Evolutionary conservation across 2,113 vertebrate species (phyloP), one percentile per base, ranked within the genome.

Genomic region (Catharus minimus): DNA sequence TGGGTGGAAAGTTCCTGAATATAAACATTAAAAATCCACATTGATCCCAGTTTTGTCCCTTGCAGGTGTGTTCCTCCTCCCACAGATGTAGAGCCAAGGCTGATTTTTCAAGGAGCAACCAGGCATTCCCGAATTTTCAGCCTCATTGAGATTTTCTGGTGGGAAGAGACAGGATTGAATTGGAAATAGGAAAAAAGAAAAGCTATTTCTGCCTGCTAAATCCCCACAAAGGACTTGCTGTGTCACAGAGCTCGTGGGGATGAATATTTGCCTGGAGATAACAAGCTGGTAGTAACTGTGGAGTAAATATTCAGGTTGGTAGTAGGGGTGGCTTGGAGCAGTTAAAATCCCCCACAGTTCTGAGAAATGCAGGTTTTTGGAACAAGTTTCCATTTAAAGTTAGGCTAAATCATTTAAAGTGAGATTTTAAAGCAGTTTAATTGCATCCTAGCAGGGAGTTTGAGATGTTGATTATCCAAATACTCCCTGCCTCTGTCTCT

Each of bases 401-500:
- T 52, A 30, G 67, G 22, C 55, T 84, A 79, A 89, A 94, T 76
- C 58, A 62, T 73, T 72, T 62, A 1, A 21, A 90, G 19, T 19
- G 81, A 82, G 84, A 50, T 76, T 95, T 89, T 55, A 79, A 79
- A 87, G 86, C 39, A 24, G 33, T 50, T 94, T 93, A 89, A 94
- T 89, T 79, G 84, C 71, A 87, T 85, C 84, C 82, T 94, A 69
- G 89, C 67, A 89, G 89, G 77, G 65, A 92, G 83, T 69, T 79
- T 5, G 86, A 73, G 81, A 69, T 44, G 81, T 50, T 90, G 83
- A 62, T 92, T 79, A 44, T 52, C 74, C 41, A 69, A 82, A 82
- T 20, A 10, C 22, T 76, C 44, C 36, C 83, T 95, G 81, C 69
- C 69, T 91, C 86, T 79, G 86, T 53, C 88, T 66, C 74, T 73